These are phyloP conservation scores for Scyliorhinus canicula DNA, from an alignment of 2,797 vertebrate species.

Conservation along the genomic window DNA sequence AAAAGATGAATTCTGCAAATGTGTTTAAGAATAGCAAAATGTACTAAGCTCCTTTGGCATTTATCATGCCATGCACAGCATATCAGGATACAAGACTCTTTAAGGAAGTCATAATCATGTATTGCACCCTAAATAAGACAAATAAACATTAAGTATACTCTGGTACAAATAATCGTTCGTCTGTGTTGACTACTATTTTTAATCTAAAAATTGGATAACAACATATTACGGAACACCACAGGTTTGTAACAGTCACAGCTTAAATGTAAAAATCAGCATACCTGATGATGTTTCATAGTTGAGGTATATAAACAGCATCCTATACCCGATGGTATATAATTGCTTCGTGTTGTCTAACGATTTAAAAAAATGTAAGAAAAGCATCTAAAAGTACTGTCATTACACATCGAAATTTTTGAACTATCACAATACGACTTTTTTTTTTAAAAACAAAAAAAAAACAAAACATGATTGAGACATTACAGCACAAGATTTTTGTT, in stretches of 20 bases:
- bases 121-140: no score
- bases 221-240: not conserved
- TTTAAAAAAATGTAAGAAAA: not conserved
- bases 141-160: no score
- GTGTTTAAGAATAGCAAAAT: no score
- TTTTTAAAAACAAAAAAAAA: not conserved
- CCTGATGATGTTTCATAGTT: not conserved
- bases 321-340: not conserved
- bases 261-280: not conserved
- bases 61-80: no score
- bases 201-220: not conserved
- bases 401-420: not conserved
- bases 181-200: not conserved
- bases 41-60: no score
- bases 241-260: not conserved
- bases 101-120: no score
- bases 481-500: not conserved
- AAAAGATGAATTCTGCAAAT: no score
- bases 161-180: not conserved
- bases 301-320: slow-evolving; percentile 19
- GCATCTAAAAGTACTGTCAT: not conserved
- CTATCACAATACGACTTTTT: no score
- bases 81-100: no score
- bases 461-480: not conserved
- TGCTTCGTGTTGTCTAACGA: slow-evolving; percentile 4